Evolutionary conservation across 1,140 invertebrate genomes (phyloP).

Genomic region (Trissolcus basalis): DNA sequence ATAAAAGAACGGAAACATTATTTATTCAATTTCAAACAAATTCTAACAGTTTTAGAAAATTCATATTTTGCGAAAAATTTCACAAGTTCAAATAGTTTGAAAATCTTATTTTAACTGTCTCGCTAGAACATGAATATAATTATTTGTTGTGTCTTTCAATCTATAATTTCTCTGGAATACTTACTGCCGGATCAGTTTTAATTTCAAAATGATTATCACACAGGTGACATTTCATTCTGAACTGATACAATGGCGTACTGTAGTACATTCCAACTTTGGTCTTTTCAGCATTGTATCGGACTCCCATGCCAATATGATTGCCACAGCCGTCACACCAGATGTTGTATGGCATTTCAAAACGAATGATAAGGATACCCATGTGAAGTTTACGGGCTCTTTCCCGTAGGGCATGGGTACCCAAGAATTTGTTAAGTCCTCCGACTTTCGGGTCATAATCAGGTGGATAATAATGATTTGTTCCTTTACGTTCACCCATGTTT

Average conservation of each 20-base stretch:
- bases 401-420: constrained; percentile 95
- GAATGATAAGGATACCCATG: constrained; percentile 97
- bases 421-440: constrained; percentile 94
- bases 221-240: constrained; percentile 99
- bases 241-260: constrained; percentile 97
- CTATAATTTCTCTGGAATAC: no score
- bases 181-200: constrained; percentile 97
- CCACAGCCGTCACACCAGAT: constrained; percentile 99
- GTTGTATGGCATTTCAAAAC: constrained; percentile 99
- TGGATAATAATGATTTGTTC: constrained; percentile 98
- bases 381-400: constrained; percentile 96
- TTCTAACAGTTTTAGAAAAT: no score
- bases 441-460: constrained; percentile 97
- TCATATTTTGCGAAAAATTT: no score
- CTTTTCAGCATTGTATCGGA: constrained; percentile 99
- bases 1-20: no score
- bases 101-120: no score
- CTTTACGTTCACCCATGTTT: constrained; percentile 98
- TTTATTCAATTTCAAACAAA: no score
- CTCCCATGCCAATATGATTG: constrained; percentile 99
- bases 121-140: neutral
- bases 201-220: constrained; percentile 99
- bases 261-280: constrained; percentile 99
- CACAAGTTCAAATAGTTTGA: no score
- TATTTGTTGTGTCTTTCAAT: no score